Evolutionary conservation across 2,888 invertebrate species (phyloP), one percentile per base, ranked within the genome.

Genomic region (Mimumesa dahlbomi): DNA sequence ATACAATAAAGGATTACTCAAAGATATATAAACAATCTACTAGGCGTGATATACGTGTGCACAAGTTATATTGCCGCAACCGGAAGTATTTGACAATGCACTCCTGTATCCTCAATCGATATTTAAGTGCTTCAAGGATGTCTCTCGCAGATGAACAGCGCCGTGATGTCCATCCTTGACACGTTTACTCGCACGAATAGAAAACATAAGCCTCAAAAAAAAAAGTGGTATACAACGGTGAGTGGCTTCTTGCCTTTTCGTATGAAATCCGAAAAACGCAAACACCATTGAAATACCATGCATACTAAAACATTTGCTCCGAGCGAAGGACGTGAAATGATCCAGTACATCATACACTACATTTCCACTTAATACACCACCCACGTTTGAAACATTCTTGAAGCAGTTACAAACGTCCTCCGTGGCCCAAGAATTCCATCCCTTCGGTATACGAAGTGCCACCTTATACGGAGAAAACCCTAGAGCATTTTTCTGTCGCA

Each of bases 41-140:
- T 50, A 49, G 57, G 53, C 13, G 57, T 22, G 38, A 49, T 58
- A 38, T 14, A 14, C 9, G 5, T 5, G 11, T 43, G 38, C 19
- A 14, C 22, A 22, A 16, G 31, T 53, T 61, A 29, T 57, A 46
- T 34, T 21, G 13, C 31, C 25, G 40, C 19, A 49, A 29, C 59
- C 54, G 69, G 69, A 63, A 72, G 58, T 52, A 11, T 54, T 56
- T 31, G 52, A 36, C 49, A 48, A 56, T 65, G 34, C 56, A 43
- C 65, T 71, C 64, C 65, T 56, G 52, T 57, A 71, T 64, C 61
- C 72, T 70, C 64, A 52, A 73, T 70, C 72, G 65, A 73, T 71
- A 56, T 61, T 70, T 57, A 70, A 73, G 53, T 65, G 52, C 65
- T 50, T 59, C 72, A 61, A 71, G 71, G 72, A 61, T 73, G 52